Evolutionary conservation across 2,113 vertebrate genomes (phyloP), one percentile per base, ranked within the genome.

Genomic region (Mohoua ochrocephala): DNA sequence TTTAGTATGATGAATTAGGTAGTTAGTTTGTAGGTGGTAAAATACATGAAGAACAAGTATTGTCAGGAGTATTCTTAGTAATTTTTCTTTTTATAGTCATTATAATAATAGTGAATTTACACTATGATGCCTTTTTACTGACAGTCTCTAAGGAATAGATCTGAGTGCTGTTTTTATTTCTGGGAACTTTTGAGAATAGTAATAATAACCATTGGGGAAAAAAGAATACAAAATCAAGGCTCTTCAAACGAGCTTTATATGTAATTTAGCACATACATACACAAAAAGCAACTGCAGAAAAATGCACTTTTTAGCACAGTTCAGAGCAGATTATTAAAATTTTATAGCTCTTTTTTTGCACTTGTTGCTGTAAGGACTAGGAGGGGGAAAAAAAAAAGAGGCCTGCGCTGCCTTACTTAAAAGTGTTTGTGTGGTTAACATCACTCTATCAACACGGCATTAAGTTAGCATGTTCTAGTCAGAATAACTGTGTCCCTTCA

Each of bases 81-180:
- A 52, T 83, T 90, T 89, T 75, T 81, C 30, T 83, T 95, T 85
- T 89, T 85, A 80, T 41, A 94, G 26, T 54, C 45, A 63, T 84
- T 86, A 69, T 49, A 84, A 86, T 75, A 93, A 73, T 60, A 74
- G 37, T 54, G 45, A 91, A 75, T 57, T 91, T 80, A 75, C 33
- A 78, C 42, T 28, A 42, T 39, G 56, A 69, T 30, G 63, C 23
- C 30, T 95, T 94, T 97, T 94, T 70, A 64, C 26, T 59, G 70
- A 59, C 35, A 80, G 45, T n/a, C 54, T 89, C 60, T 69, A 84
- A 77, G 78, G 75, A 84, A 82, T 15, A 69, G 17, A 84, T 47
- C 4, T 47, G n/a, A 81, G 7, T 21, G 7, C 11, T 76, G 47
- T 30, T 91, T 90, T 93, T 63, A 89, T 74, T 92, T 91, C 59